Evolutionary conservation across 2,113 vertebrate species (phyloP), one percentile per base, ranked within the genome.

Genomic region (Catharus minimus): DNA sequence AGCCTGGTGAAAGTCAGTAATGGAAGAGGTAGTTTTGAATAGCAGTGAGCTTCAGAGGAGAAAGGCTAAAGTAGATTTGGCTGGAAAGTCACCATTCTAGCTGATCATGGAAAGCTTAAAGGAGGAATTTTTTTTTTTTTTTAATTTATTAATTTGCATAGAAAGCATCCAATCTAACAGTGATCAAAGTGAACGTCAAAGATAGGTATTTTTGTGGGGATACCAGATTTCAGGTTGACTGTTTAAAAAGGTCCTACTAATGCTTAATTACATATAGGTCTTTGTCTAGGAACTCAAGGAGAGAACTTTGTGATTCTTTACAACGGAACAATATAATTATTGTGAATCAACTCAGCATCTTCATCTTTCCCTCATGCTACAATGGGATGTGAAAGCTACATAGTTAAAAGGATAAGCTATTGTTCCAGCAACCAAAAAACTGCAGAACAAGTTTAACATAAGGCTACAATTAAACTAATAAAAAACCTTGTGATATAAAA

Each of bases 401-500:
- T 52, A 72, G 78, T 47, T 78, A 71, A 90, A 92, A 93, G 78
- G 49, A 87, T 72, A 85, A 90, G 58, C 77, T 94, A 82, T 94
- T 96, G 87, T 95, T 92, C 55, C 71, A 89, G 89, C 75, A 81
- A 65, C 22, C 1, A 5, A 78, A 87, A 62, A 85, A 91, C 84
- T 32, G 38, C 62, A 79, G 84, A 65, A 79, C 46, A 61, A 84
- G 55, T 85, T 91, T 92, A 68, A 62, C 32, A 28, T 76, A 92
- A 95, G 71, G 84, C 61, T 93, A 82, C 77, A 93, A 95, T 95
- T 95, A 94, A 89, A 82, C 65, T 27, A 69, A 85, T 85, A 94
- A 96, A 96, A 92, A 91, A 46, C 28, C 32, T 92, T 79, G 66
- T 26, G 33, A 65, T 92, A 93, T 79, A 76, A 93, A 93, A 92